Percentiles rank a stretch among this genome's conserved stretches.
phyloP scores from a whole-genome alignment of 2,888 invertebrate genomes.

The Heteromyza rotundicornis region DNA sequence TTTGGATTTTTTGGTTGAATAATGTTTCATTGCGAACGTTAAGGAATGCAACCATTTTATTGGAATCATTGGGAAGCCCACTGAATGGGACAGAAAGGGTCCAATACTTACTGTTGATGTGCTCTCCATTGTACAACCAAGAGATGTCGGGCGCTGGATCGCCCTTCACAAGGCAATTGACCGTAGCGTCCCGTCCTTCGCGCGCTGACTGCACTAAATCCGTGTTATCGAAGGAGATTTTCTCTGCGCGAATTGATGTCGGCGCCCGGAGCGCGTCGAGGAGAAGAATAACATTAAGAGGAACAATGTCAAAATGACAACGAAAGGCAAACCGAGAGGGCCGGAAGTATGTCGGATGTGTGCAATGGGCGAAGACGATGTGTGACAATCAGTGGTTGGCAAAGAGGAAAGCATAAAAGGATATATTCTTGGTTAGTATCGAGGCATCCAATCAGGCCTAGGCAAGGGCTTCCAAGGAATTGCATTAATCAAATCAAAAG shows the following conservation, averaged over 20 bases:
- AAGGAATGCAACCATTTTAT: no score
- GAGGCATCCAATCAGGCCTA: not conserved
- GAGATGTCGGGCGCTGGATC: slow-evolving; percentile 62
- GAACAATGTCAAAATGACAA: not conserved
- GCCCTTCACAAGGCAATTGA: slow-evolving; percentile 61
- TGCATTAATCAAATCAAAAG: not conserved
- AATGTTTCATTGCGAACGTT: no score
- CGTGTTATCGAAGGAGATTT: slow-evolving; percentile 67
- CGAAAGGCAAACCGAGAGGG: no score
- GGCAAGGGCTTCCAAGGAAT: no score
- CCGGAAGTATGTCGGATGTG: no score
- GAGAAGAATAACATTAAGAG: not conserved
- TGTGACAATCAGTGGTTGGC: no score
- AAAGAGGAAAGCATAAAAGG: not conserved
- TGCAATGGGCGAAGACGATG: no score
- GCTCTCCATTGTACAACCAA: slow-evolving; percentile 63
- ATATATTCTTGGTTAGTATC: not conserved
- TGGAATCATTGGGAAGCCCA: no score
- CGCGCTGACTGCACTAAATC: slow-evolving; percentile 64
- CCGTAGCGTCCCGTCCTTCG: slow-evolving; percentile 64
- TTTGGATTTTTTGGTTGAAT: no score
- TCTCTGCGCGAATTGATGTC: slow-evolving; percentile 60
- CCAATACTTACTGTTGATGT: slow-evolving; percentile 57
- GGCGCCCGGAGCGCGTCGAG: not conserved
- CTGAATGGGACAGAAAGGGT: no score